phyloP scores from a whole-genome alignment of 2,888 invertebrate species.

The Calameuta idolon region DNA sequence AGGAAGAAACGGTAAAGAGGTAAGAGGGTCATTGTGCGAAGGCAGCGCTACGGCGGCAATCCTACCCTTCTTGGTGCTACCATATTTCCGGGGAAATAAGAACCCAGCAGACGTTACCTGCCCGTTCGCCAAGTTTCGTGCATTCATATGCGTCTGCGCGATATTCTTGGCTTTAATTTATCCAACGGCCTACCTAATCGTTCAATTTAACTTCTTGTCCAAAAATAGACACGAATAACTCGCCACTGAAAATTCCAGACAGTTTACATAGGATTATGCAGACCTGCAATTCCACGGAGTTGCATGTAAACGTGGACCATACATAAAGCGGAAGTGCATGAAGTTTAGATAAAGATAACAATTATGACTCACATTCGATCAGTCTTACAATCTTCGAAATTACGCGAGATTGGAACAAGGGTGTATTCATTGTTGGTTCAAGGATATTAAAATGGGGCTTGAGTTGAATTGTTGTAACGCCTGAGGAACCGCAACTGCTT shows the following conservation, averaged over 20 bases:
- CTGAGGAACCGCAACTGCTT: background rate
- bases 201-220: background rate
- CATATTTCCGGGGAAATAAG: background rate
- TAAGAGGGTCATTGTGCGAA: slow-evolving; percentile 44
- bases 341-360: background rate
- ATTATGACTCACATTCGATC: background rate
- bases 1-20: slow-evolving; percentile 50
- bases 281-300: background rate
- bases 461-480: background rate
- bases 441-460: background rate
- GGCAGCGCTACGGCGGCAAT: slow-evolving; percentile 6
- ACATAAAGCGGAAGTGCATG: background rate
- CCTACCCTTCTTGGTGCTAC: background rate
- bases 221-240: background rate
- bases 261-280: background rate
- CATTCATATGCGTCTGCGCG: background rate
- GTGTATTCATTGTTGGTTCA: background rate
- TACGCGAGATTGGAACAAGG: background rate
- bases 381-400: background rate
- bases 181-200: background rate
- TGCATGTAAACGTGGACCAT: background rate
- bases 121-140: background rate
- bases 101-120: background rate
- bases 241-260: background rate
- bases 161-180: background rate